Percentiles rank a stretch among this genome's conserved stretches.
These are phyloP conservation scores for Aricia agestis DNA, from an alignment of 1,140 invertebrate genomes.

Conservation along the genomic window DNA sequence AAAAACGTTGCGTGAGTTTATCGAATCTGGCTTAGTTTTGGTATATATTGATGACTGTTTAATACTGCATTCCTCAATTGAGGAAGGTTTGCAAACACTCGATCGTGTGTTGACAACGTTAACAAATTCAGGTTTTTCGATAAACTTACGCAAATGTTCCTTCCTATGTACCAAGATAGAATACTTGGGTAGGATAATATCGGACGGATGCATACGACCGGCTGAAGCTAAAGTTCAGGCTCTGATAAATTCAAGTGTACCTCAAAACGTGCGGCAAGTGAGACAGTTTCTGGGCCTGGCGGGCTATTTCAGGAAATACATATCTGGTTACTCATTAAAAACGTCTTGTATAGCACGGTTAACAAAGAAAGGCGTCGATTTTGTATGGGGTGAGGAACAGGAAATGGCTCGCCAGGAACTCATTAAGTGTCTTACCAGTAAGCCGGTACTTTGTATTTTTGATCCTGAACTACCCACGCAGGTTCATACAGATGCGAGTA, in stretches of 20 bases:
- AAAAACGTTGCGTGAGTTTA: slow-evolving; percentile 9
- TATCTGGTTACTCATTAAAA: background rate
- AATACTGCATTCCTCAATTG: no score
- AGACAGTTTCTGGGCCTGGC: slow-evolving; percentile 7
- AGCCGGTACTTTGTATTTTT: slow-evolving; percentile 22
- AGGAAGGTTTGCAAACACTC: no score
- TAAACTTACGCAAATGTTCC: slow-evolving; percentile 21
- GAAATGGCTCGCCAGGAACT: slow-evolving; percentile 13
- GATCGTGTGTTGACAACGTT: no score
- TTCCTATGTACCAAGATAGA: slow-evolving; percentile 22
- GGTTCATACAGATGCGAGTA: slow-evolving; percentile 25
- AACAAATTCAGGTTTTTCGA: slow-evolving; percentile 22
- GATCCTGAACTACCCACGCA: slow-evolving; percentile 15
- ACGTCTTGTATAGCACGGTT: background rate
- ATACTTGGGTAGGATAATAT: slow-evolving; percentile 16
- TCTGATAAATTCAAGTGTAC: background rate
- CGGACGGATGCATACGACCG: no score
- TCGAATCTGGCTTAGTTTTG: slow-evolving; percentile 14
- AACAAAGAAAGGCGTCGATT: slow-evolving; percentile 7
- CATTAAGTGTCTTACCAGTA: slow-evolving; percentile 10
- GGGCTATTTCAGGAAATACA: slow-evolving; percentile 15
- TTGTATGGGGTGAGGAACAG: slow-evolving; percentile 15
- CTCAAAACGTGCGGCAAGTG: background rate
- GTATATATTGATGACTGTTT: no score
- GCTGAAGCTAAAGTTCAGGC: background rate